Conservation (phyloP, 2,888 invertebrate genomes). For the Suillia variegata region DNA sequence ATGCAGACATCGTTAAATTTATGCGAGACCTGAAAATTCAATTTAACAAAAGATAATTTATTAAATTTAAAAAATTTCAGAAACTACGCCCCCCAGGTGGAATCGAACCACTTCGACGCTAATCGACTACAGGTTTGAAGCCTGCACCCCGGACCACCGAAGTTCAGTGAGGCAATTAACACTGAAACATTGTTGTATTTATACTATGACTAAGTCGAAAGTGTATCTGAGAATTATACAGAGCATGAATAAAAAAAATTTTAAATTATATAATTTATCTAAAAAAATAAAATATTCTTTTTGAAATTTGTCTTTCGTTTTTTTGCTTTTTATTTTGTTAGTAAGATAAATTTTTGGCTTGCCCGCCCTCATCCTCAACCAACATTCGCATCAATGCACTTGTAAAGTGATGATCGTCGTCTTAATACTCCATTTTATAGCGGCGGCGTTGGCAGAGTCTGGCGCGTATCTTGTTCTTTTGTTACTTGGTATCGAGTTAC, state of each 20-base stretch:
- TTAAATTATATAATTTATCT: too few species aligned
- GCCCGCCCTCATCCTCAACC: too few species aligned
- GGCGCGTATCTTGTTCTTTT: too few species aligned
- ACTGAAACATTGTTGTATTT: not conserved
- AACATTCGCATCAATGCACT: too few species aligned
- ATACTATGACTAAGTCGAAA: constrained; percentile 27
- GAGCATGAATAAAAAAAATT: too few species aligned
- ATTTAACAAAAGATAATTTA: too few species aligned
- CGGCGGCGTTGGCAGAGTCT: not conserved
- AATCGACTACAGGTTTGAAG: constrained; percentile 85
- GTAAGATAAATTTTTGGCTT: too few species aligned
- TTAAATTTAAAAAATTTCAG: not conserved
- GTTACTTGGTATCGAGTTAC: not conserved
- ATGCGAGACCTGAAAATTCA: constrained; percentile 75
- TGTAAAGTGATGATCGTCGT: too few species aligned
- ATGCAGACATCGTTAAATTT: constrained; percentile 82
- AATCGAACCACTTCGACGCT: constrained; percentile 83
- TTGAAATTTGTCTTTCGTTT: too few species aligned
- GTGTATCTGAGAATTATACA: constrained; percentile 43
- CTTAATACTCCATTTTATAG: too few species aligned
- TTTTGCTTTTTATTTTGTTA: too few species aligned
- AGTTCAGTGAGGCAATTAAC: constrained; percentile 69
- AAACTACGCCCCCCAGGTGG: constrained; percentile 75
- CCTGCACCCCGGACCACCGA: constrained; percentile 83
- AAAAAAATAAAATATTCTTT: too few species aligned